A percentile compares a stretch with the other conserved stretches of the same genome.
Conservation (phyloP, 1,140 invertebrate species). For the Leptopilina clavipes region DNA sequence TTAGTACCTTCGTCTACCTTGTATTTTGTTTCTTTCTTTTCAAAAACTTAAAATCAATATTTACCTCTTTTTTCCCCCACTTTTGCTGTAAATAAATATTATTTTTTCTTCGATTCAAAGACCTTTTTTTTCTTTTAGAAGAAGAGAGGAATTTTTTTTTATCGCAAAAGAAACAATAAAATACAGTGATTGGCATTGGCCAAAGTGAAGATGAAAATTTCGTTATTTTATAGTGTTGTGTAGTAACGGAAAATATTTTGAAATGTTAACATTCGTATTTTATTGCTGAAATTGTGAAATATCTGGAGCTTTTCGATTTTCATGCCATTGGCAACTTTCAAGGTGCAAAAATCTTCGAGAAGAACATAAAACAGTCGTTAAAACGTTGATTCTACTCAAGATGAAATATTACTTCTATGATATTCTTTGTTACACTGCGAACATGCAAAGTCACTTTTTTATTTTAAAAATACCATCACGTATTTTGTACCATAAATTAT, state of each 20-base stretch:
- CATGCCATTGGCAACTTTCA: not conserved
- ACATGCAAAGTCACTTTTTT: not conserved
- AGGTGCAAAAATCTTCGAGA: not conserved
- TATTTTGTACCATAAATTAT: not conserved
- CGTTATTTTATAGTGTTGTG: not conserved
- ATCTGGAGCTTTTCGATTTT: not conserved
- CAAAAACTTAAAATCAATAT: no score
- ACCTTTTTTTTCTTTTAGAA: no score
- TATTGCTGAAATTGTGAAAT: not conserved
- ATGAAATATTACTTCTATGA: not conserved
- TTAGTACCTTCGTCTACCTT: no score
- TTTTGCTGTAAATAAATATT: no score
- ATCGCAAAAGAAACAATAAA: no score
- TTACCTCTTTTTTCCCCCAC: no score
- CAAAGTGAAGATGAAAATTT: no score
- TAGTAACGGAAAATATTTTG: not conserved
- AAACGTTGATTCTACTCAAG: not conserved
- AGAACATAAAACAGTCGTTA: slow-evolving; percentile 10
- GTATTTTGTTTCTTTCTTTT: no score
- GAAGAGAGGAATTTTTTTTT: no score
- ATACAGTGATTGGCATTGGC: no score
- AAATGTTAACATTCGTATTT: not conserved
- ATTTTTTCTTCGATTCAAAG: no score
- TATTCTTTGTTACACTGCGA: not conserved
- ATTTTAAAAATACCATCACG: not conserved